Conservation (phyloP, 2,797 vertebrate species). For the Apogon hyalosoma region DNA sequence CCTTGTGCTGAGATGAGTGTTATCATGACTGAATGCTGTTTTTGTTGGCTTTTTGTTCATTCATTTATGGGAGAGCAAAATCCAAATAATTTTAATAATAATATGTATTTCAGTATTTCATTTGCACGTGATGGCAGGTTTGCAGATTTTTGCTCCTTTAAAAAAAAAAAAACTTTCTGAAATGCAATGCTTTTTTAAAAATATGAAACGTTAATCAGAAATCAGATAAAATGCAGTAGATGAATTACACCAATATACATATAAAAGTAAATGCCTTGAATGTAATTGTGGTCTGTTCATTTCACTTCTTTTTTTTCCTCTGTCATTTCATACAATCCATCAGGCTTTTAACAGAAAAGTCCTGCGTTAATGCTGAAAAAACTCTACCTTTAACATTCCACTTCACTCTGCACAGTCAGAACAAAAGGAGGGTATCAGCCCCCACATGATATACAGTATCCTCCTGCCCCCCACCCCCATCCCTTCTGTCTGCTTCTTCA, state of each 20-base stretch:
- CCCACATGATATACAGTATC: slow-evolving; percentile 33
- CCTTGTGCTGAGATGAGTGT: slow-evolving; percentile 4
- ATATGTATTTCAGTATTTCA: neutral
- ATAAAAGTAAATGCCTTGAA: too few species aligned
- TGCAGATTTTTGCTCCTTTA: too few species aligned
- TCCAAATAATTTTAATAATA: neutral
- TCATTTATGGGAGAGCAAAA: neutral
- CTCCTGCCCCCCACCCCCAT: neutral
- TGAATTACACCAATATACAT: too few species aligned
- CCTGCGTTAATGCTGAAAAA: slow-evolving; percentile 14
- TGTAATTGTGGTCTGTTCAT: too few species aligned
- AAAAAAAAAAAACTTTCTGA: too few species aligned
- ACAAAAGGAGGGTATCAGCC: slow-evolving; percentile 73
- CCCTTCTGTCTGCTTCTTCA: slow-evolving; percentile 56
- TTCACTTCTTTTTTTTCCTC: too few species aligned
- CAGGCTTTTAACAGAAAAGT: slow-evolving; percentile 10
- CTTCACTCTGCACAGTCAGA: slow-evolving; percentile 58
- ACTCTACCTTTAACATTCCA: slow-evolving; percentile 44
- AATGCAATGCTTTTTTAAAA: too few species aligned
- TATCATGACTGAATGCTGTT: slow-evolving; percentile 4
- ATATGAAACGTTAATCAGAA: too few species aligned
- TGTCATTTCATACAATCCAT: neutral
- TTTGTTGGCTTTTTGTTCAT: neutral
- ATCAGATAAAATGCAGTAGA: too few species aligned
- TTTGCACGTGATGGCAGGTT: neutral